Evolutionary conservation across 2,797 vertebrate species (phyloP).

Genomic region (Phyllotis vaccarum): DNA sequence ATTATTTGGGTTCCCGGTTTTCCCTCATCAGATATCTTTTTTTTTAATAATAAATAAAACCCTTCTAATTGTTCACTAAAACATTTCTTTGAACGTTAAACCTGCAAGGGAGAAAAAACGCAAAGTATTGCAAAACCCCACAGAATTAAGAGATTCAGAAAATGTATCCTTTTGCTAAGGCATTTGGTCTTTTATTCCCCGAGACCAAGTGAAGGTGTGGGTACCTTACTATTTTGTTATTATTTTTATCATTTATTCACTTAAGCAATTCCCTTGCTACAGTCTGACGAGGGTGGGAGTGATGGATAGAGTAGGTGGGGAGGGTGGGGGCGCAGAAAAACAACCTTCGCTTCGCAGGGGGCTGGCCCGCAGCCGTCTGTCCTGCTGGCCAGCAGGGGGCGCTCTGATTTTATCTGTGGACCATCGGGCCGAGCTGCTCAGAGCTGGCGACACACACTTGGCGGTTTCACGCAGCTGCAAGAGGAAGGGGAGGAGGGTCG

Average conservation of each 20-base stretch:
- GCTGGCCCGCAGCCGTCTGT: conserved; percentile 56
- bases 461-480: conserved; percentile 76
- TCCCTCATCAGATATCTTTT: neutral
- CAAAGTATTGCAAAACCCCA: conserved; percentile 6
- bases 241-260: conserved; percentile 71
- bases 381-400: conserved; percentile 92
- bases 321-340: neutral
- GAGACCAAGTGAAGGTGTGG: conserved; percentile 35
- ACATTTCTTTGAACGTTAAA: conserved; percentile 53
- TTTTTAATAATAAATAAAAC: neutral
- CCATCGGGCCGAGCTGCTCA: neutral
- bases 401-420: conserved; percentile 91
- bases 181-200: neutral
- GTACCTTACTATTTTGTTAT: conserved; percentile 46
- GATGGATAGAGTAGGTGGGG: neutral
- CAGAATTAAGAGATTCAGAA: conserved; percentile 56
- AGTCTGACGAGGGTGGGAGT: neutral
- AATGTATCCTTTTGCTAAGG: neutral
- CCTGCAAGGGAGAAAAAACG: neutral
- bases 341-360: neutral
- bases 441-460: conserved; percentile 26
- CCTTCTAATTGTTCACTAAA: neutral
- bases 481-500: conserved; percentile 46
- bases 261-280: conserved; percentile 67
- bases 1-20: conserved; percentile 13